phyloP scores from a whole-genome alignment of 1,140 invertebrate species.

The Eumeta japonica region DNA sequence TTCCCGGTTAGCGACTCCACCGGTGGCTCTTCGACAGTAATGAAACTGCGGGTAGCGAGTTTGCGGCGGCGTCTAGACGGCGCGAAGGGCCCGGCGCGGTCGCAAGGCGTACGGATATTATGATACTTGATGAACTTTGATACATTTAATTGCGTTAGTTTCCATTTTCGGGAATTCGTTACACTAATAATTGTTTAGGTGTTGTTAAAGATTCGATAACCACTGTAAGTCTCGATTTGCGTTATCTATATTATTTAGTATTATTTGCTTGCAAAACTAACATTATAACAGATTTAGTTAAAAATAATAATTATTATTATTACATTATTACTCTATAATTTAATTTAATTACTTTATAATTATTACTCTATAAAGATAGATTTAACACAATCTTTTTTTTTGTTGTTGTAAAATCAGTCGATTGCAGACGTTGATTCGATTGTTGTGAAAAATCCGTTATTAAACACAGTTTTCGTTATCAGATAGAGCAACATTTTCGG shows the following conservation, averaged over 20 bases:
- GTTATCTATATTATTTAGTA: neutral
- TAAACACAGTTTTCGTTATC: neutral
- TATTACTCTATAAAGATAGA: neutral
- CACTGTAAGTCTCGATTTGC: too few relatives aligned
- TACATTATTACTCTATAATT: neutral
- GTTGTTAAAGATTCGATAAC: too few relatives aligned
- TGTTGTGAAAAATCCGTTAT: neutral
- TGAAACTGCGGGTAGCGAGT: too few relatives aligned
- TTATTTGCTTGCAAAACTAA: neutral
- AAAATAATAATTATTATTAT: neutral
- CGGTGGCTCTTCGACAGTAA: too few relatives aligned
- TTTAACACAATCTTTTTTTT: neutral
- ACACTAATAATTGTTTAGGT: too few relatives aligned
- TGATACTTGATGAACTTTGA: conserved; percentile 1
- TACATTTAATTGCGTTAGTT: too few relatives aligned
- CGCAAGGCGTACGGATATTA: conserved; percentile 4
- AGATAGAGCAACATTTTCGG: too few relatives aligned
- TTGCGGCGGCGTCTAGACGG: too few relatives aligned
- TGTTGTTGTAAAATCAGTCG: neutral
- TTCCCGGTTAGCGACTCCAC: too few relatives aligned
- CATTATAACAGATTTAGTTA: neutral
- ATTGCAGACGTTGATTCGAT: neutral
- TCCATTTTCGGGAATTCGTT: too few relatives aligned
- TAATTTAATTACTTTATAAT: neutral
- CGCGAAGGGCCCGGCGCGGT: too few relatives aligned